These are phyloP conservation scores for Syngnathus typhle DNA, from an alignment of 2,113 vertebrate species.

Conservation along the genomic window DNA sequence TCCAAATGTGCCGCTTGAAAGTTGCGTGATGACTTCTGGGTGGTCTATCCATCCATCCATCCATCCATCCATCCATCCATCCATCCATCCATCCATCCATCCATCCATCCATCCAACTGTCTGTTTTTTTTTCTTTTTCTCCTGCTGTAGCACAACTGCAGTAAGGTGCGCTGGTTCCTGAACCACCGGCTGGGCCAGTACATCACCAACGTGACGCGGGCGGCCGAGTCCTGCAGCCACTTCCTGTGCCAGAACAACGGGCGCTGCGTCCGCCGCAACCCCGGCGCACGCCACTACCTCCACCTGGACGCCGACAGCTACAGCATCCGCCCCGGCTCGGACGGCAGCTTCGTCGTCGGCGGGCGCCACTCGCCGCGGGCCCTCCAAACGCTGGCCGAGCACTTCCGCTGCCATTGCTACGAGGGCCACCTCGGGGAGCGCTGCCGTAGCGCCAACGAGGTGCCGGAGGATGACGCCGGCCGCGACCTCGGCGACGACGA, in stretches of 20 bases:
- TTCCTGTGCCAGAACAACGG: constrained; percentile 71
- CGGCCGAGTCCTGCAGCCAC: constrained; percentile 69
- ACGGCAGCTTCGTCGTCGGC: constrained; percentile 59
- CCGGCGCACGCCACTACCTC: constrained; percentile 59
- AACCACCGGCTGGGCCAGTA: constrained; percentile 68
- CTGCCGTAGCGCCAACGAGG: constrained; percentile 62
- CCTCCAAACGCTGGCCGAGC: constrained; percentile 53
- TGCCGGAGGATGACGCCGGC: constrained; percentile 35
- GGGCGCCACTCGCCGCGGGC: constrained; percentile 63
- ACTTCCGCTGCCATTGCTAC: constrained; percentile 77
- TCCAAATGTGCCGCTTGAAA: too few species aligned
- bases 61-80: too few species aligned
- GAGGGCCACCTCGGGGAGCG: constrained; percentile 65
- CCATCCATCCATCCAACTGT: neutral
- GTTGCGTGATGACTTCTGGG: too few species aligned
- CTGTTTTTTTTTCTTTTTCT: constrained; percentile 1
- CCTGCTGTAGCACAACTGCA: constrained; percentile 68
- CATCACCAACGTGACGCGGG: constrained; percentile 71
- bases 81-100: too few species aligned
- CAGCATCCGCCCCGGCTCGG: constrained; percentile 36
- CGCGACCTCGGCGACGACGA: constrained; percentile 27
- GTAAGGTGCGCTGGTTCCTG: constrained; percentile 68
- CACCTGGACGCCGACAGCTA: constrained; percentile 71
- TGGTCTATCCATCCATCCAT: too few species aligned
- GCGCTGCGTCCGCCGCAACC: constrained; percentile 60